These are phyloP conservation scores for Drosophila maculinotata DNA, from an alignment of 2,888 invertebrate genomes.

Conservation along the genomic window DNA sequence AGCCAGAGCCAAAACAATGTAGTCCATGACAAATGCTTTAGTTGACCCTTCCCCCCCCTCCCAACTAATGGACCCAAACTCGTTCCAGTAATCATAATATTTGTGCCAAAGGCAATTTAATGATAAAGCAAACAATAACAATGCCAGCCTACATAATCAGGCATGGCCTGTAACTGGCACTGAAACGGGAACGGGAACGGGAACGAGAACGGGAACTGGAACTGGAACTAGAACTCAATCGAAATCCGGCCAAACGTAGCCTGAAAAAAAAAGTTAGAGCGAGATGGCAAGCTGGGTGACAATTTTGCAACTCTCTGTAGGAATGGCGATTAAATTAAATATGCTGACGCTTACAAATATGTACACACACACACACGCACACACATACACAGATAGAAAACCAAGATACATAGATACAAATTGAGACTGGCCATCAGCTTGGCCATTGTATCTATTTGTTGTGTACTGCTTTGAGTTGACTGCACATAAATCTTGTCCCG, in stretches of 20 bases:
- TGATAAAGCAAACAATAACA: slow-evolving; percentile 45
- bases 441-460: slow-evolving; percentile 36
- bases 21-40: slow-evolving; percentile 16
- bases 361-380: slow-evolving; percentile 1
- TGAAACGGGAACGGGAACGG: not conserved
- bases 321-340: slow-evolving; percentile 56
- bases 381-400: not conserved
- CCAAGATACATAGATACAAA: slow-evolving; percentile 30
- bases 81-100: slow-evolving; percentile 41
- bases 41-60: not conserved
- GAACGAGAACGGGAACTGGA: not conserved
- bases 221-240: slow-evolving; percentile 6
- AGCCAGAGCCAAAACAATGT: slow-evolving; percentile 28
- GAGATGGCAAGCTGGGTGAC: slow-evolving; percentile 9
- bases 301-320: slow-evolving; percentile 15
- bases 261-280: not conserved
- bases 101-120: slow-evolving; percentile 44
- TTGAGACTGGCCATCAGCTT: slow-evolving; percentile 33
- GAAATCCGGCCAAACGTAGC: slow-evolving; percentile 23
- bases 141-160: slow-evolving; percentile 16
- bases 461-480: slow-evolving; percentile 32
- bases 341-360: slow-evolving; percentile 47
- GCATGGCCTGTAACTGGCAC: not conserved
- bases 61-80: slow-evolving; percentile 29
- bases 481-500: slow-evolving; percentile 47